A percentile compares a stretch with the other conserved stretches of the same genome.
phyloP scores from a whole-genome alignment of 92 coral and sea anemone genomes.

The Paramuricea clavata region DNA sequence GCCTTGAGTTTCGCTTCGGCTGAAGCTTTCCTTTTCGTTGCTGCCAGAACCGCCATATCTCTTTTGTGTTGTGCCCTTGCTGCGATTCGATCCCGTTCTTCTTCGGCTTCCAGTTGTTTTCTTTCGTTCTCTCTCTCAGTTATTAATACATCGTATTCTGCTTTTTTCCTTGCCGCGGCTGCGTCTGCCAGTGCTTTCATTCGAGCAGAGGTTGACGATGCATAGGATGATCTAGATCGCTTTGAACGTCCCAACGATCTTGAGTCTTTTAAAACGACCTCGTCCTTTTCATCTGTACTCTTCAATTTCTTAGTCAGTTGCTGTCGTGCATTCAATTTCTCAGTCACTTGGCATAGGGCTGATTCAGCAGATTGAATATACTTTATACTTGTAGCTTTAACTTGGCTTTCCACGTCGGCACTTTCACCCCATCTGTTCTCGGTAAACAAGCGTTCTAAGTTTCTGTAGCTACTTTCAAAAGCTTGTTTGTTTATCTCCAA shows the following conservation, averaged over 20 bases:
- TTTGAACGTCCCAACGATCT: background rate
- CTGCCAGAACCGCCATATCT: conserved; percentile 53
- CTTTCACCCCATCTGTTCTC: background rate
- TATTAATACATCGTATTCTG: background rate
- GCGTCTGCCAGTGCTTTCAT: background rate
- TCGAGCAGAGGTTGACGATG: conserved; percentile 1
- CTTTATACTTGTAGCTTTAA: background rate
- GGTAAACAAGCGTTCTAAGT: background rate
- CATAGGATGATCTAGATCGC: background rate
- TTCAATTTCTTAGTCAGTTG: too few species aligned
- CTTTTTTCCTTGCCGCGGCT: conserved; percentile 6
- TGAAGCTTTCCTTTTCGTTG: conserved; percentile 48
- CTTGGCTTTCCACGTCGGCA: background rate
- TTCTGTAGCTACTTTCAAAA: background rate
- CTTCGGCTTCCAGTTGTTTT: background rate
- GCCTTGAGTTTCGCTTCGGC: conserved; percentile 56
- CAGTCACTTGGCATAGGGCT: background rate
- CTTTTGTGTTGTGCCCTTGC: conserved; percentile 41
- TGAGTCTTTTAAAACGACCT: background rate
- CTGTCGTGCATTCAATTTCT: too few species aligned
- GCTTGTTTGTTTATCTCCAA: conserved; percentile 2
- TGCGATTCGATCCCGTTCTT: conserved; percentile 11
- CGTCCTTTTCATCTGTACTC: background rate
- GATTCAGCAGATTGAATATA: background rate
- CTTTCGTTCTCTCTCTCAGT: background rate